Evolutionary conservation across 2,888 invertebrate species (phyloP).

Genomic region (Lumbricus terrestris): DNA sequence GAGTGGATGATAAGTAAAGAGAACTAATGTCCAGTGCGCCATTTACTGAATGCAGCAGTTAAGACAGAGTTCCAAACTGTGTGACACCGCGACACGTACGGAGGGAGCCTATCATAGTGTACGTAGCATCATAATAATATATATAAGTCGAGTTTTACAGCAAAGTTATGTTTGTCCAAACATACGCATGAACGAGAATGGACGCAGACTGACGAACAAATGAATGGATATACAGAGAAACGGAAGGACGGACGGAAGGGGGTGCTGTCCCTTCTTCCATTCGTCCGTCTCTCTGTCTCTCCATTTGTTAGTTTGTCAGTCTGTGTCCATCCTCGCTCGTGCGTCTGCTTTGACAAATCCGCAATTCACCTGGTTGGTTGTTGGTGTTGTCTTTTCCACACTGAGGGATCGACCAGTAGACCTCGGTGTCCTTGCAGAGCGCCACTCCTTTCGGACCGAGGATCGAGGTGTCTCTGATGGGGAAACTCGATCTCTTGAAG

Average conservation of each 20-base stretch:
- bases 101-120: no score
- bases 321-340: no score
- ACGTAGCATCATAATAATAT: no score
- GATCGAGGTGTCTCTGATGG: background rate
- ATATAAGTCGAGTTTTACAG: no score
- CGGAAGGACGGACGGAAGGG: no score
- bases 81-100: no score
- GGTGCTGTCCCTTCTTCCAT: no score
- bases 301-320: no score
- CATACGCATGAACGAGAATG: background rate
- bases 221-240: no score
- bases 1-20: no score
- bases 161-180: no score
- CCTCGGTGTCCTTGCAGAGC: background rate
- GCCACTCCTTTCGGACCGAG: background rate
- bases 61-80: background rate
- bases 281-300: no score
- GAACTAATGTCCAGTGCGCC: background rate
- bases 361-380: background rate
- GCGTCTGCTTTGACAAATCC: fast-evolving
- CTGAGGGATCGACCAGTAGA: constrained; percentile 7
- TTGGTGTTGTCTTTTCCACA: background rate
- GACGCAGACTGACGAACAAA: background rate
- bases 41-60: background rate
- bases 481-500: background rate